Evolutionary conservation across 2,797 vertebrate species (phyloP).

Genomic region (Gymnothorax javanicus): DNA sequence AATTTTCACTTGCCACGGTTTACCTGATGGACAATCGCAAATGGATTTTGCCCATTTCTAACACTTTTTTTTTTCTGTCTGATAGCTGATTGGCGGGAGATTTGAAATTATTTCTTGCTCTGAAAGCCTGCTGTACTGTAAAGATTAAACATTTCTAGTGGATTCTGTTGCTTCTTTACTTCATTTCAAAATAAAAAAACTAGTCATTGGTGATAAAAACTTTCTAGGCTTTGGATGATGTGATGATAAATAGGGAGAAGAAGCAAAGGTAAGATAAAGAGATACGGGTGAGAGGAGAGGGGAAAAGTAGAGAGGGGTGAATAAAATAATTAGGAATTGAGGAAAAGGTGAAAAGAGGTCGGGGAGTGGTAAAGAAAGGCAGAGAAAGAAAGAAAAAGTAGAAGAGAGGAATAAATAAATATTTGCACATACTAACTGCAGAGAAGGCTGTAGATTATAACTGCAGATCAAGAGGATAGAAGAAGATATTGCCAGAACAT

Average conservation of each 20-base stretch:
- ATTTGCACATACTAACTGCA: not conserved
- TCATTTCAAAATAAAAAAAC: not conserved
- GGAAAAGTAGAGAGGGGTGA: conserved; percentile 44
- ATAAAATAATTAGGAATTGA: conserved; percentile 28
- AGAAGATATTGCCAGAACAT: not conserved
- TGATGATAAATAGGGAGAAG: not conserved
- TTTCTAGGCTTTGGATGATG: not conserved
- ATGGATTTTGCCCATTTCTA: too few relatives aligned
- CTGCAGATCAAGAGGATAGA: not conserved
- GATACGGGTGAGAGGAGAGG: conserved; percentile 39
- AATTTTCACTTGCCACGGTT: too few relatives aligned
- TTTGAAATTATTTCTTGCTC: not conserved
- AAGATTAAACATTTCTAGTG: not conserved
- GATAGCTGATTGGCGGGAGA: too few relatives aligned
- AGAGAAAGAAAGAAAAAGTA: conserved; percentile 7
- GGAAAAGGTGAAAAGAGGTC: not conserved
- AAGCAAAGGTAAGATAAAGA: conserved; percentile 33
- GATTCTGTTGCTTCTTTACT: not conserved
- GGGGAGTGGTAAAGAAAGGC: conserved; percentile 13
- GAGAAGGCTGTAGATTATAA: not conserved
- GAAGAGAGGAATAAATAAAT: not conserved
- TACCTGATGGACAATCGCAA: too few relatives aligned
- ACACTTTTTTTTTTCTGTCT: too few relatives aligned
- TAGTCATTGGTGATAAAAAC: not conserved
- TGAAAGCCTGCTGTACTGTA: not conserved